A percentile compares a stretch with the other conserved stretches of the same genome.
Evolutionary conservation across 2,797 vertebrate genomes (phyloP).

Genomic region (Margarornis squamiger): DNA sequence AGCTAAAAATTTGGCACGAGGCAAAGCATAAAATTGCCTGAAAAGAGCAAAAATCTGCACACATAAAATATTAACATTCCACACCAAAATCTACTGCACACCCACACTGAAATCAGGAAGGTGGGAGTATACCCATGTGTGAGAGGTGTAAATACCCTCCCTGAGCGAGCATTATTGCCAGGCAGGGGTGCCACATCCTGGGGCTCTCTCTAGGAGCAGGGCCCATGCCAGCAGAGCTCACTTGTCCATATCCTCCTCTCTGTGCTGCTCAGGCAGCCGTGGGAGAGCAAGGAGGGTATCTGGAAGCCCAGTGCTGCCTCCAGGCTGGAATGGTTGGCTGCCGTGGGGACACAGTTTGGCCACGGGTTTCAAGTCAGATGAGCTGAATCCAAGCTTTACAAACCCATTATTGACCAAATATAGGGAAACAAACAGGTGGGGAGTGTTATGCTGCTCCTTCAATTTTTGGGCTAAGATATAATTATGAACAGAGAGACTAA

Average conservation of each 20-base stretch:
- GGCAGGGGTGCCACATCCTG: not conserved
- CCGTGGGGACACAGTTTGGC: not conserved
- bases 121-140: rapidly evolving
- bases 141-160: not conserved
- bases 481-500: not conserved
- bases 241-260: not conserved
- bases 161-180: not conserved
- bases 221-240: not conserved
- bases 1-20: not conserved
- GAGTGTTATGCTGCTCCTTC: not conserved
- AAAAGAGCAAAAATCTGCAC: not conserved
- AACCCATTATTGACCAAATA: not conserved
- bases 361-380: not conserved
- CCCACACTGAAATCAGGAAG: not conserved
- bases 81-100: not conserved
- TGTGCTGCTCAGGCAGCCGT: not conserved
- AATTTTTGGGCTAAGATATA: not conserved
- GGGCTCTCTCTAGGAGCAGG: not conserved
- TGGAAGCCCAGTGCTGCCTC: not conserved
- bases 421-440: not conserved
- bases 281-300: not conserved
- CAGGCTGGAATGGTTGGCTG: not conserved
- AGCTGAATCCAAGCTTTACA: not conserved
- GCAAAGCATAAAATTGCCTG: not conserved
- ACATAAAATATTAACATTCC: not conserved